phyloP scores from a whole-genome alignment of 2,888 invertebrate species.

The Hydroisotoma schaefferi region DNA sequence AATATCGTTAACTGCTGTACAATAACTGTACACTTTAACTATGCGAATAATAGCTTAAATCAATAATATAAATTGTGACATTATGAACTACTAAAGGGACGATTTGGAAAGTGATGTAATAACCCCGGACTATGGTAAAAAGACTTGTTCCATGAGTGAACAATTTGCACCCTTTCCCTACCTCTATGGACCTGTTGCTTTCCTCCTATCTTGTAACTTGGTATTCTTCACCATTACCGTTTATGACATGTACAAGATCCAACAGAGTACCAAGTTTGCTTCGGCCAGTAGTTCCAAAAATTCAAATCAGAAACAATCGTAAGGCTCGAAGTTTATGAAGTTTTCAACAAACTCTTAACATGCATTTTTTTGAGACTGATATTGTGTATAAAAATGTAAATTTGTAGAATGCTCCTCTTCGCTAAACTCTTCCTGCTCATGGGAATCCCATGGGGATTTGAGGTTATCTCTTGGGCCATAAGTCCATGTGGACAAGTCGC shows the following conservation, averaged over 20 bases:
- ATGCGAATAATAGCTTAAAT: not conserved
- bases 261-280: conserved; percentile 44
- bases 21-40: too few relatives aligned
- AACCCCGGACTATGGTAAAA: conserved; percentile 39
- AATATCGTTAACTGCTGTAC: not conserved
- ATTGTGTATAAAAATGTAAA: not conserved
- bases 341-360: not conserved
- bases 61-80: not conserved
- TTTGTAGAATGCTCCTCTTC: conserved; percentile 38
- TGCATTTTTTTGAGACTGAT: not conserved
- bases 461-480: conserved; percentile 39
- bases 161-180: conserved; percentile 38
- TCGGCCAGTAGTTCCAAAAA: conserved; percentile 41
- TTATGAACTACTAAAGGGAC: conserved; percentile 31
- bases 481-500: conserved; percentile 18
- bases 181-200: conserved; percentile 42
- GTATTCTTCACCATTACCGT: conserved; percentile 42
- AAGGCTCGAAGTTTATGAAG: conserved; percentile 16
- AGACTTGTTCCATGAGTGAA: conserved; percentile 34
- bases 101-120: conserved; percentile 43
- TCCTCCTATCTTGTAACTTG: conserved; percentile 37
- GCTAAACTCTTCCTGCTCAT: conserved; percentile 43
- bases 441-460: conserved; percentile 46
- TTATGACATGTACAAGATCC: conserved; percentile 37
- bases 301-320: conserved; percentile 42